Evolutionary conservation across 2,113 vertebrate genomes (phyloP).

Genomic region (Stercorarius parasiticus): DNA sequence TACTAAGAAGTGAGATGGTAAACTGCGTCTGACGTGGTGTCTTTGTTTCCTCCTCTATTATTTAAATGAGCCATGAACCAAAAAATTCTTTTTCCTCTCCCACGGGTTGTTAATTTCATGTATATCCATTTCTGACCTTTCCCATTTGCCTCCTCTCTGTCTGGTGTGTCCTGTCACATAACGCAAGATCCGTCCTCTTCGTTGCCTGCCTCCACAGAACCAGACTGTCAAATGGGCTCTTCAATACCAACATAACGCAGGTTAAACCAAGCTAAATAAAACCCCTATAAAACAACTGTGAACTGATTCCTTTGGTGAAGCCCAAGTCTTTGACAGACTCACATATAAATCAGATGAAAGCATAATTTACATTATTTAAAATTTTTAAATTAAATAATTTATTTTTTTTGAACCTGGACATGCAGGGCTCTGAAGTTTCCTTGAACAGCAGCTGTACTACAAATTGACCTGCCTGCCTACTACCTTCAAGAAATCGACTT

Average conservation of each 20-base stretch:
- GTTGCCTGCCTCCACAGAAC: neutral
- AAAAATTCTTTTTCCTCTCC: neutral
- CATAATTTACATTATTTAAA: neutral
- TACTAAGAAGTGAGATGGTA: neutral
- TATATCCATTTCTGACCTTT: neutral
- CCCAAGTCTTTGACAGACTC: neutral
- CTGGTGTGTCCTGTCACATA: neutral
- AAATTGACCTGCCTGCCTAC: neutral
- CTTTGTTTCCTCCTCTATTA: neutral
- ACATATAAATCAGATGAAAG: neutral
- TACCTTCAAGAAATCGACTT: neutral
- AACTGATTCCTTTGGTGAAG: neutral
- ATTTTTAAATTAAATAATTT: neutral
- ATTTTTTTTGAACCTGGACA: neutral
- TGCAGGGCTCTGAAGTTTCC: neutral
- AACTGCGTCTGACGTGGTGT: neutral
- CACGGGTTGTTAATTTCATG: neutral
- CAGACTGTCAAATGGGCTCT: neutral
- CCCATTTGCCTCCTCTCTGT: neutral
- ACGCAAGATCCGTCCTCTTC: neutral
- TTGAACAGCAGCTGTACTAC: neutral
- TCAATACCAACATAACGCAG: neutral
- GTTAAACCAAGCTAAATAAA: neutral
- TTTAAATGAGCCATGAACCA: neutral
- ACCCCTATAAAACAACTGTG: neutral